Evolutionary conservation across 2,113 vertebrate genomes (phyloP).

Genomic region (Mohoua ochrocephala): DNA sequence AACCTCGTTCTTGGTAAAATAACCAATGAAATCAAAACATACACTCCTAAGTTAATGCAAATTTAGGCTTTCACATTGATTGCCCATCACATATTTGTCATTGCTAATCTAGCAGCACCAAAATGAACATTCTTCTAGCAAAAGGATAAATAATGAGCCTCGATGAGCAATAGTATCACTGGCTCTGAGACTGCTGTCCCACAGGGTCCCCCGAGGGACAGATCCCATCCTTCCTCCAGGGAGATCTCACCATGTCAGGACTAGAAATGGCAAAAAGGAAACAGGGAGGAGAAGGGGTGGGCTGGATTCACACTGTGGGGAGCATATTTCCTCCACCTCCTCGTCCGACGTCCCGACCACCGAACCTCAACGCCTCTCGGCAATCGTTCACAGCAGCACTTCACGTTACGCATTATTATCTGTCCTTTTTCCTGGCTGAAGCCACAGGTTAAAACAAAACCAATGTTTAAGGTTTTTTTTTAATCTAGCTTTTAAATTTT

Average conservation of each 20-base stretch:
- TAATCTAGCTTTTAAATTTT: background rate
- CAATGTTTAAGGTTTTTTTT: background rate
- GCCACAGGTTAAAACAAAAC: background rate
- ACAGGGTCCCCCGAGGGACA: background rate
- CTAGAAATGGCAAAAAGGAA: background rate
- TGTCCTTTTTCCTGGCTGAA: background rate
- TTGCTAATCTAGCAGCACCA: background rate
- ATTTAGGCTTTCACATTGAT: background rate
- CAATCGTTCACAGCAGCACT: background rate
- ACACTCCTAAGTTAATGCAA: background rate
- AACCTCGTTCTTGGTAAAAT: background rate
- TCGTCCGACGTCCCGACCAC: background rate
- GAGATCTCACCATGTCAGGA: background rate
- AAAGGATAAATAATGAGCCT: background rate
- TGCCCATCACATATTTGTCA: background rate
- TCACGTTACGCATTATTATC: background rate
- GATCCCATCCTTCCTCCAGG: background rate
- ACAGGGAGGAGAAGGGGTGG: rapidly evolving
- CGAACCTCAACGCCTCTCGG: background rate
- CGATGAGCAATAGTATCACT: background rate
- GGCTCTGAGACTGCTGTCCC: background rate
- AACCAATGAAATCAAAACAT: background rate
- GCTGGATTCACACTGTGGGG: background rate
- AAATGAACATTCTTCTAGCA: background rate
- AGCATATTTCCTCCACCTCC: background rate